Base-by-base conservation (phyloP, 2,797 vertebrate genomes). In the Lerista edwardsae region DNA sequence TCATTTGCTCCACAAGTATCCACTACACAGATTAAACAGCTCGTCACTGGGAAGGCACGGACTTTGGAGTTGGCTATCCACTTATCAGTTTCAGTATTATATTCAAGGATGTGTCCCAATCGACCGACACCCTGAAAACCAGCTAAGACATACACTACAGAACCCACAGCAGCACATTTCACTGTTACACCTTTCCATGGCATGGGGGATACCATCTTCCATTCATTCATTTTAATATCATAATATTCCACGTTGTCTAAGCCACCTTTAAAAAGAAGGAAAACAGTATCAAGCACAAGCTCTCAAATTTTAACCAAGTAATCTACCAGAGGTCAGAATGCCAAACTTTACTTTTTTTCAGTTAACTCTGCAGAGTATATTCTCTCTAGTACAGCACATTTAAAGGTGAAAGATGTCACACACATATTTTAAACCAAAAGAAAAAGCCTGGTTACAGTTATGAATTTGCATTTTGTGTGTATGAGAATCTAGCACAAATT, bases 1-100 rank as follows among this genome's bases (percentile, higher is more conserved):
- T 99, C 98, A 65, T 99, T 99, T 91, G 98, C 98, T 57, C 98
- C 98, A 71, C 98, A 99, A 2, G 97, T 99, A 95, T 99, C 98
- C 72, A 99, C 98, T 85, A 99, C 98, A 87, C 98, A 99, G 94
- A 99, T 99, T 87, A 99, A 97, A 93, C 98, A 98, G 94, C 97
- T 99, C n/a, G 98, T 99, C 91, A 99, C 97, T 1, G 98, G 98
- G 90, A 99, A 99, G 55, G 98, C 98, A 29, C 98, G 97, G 85
- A 99, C 97, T 96, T 99, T 99, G 88, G 96, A 98, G 94, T 98
- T 98, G 61, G 97, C 97, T 68, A 98, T 94, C 98, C 98, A 99
- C 90, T 98, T 98, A 96, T 99, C 98, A 11, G 96, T 97, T 90
- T 99, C 98, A 0, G 97, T 98, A 91, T 99, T 97, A 89, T 98